Conservation (phyloP, 2,113 vertebrate species). For the Seriola quinqueradiata region DNA sequence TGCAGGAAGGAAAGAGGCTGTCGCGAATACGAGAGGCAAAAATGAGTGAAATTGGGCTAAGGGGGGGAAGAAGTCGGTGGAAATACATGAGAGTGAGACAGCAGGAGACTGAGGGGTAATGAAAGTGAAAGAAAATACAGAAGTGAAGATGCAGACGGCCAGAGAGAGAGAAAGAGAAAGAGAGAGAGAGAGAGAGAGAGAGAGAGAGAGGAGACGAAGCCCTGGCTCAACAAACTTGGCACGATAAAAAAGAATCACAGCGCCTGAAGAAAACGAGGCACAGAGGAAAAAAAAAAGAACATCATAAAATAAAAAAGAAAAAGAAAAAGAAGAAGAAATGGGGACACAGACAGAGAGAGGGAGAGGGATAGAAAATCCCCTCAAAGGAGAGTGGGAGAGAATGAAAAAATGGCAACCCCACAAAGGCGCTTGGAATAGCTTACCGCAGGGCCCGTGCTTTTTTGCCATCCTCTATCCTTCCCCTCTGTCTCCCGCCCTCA, state of each 20-base stretch:
- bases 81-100: conserved; percentile 62
- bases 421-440: conserved; percentile 71
- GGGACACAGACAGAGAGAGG: conserved; percentile 54
- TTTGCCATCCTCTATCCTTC: conserved; percentile 58
- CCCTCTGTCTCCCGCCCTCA: conserved; percentile 13
- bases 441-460: conserved; percentile 55
- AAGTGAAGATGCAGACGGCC: conserved; percentile 41
- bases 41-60: conserved; percentile 62
- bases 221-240: conserved; percentile 70
- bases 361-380: conserved; percentile 63
- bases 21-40: conserved; percentile 51
- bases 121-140: conserved; percentile 54
- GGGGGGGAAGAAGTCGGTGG: conserved; percentile 55
- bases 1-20: conserved; percentile 62
- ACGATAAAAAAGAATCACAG: conserved; percentile 67
- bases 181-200: conserved; percentile 20
- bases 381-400: conserved; percentile 65
- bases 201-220: conserved; percentile 5
- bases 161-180: neutral
- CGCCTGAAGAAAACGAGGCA: conserved; percentile 68
- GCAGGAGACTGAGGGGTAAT: conserved; percentile 35
- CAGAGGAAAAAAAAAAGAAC: conserved; percentile 44
- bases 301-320: conserved; percentile 53
- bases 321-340: conserved; percentile 56
- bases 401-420: conserved; percentile 65